phyloP scores from a whole-genome alignment of 23 tunicate genomes.

The Oikopleura dioica region DNA sequence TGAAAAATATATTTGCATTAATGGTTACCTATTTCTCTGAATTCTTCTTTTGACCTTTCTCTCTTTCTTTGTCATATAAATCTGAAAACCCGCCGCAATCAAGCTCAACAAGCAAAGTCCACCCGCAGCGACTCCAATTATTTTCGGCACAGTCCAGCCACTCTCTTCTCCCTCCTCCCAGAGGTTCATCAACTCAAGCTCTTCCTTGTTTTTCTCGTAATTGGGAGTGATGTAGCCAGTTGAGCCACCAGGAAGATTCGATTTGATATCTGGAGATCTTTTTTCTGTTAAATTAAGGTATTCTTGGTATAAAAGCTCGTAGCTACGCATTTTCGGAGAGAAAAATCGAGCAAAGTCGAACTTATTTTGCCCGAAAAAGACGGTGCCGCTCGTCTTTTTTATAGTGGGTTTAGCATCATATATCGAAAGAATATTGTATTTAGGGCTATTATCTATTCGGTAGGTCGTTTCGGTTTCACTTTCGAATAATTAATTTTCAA shows the following conservation, averaged over 20 bases:
- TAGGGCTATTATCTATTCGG: too few relatives aligned
- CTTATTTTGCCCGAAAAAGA: too few relatives aligned
- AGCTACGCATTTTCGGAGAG: too few relatives aligned
- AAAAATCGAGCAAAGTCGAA: too few relatives aligned
- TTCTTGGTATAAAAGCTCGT: too few relatives aligned
- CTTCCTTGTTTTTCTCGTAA: neutral
- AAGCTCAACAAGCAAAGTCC: neutral
- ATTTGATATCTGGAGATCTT: neutral
- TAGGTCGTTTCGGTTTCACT: too few relatives aligned
- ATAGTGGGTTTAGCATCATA: too few relatives aligned
- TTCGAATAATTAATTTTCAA: too few relatives aligned
- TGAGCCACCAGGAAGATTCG: neutral
- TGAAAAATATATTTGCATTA: too few relatives aligned
- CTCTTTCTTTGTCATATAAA: neutral
- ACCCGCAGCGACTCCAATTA: neutral
- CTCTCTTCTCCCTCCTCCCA: neutral
- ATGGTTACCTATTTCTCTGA: neutral
- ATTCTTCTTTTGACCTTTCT: neutral
- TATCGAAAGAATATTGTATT: too few relatives aligned
- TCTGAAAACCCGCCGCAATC: neutral
- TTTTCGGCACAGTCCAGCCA: slow-evolving; percentile 1
- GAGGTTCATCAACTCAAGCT: neutral
- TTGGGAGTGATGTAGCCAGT: neutral
- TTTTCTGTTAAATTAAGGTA: too few relatives aligned
- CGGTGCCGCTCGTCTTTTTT: too few relatives aligned